Percentiles rank a stretch among this genome's conserved stretches.
These are phyloP conservation scores for Sinodicranocentrus sp. DNA, from an alignment of 2,888 invertebrate species.

Conservation along the genomic window DNA sequence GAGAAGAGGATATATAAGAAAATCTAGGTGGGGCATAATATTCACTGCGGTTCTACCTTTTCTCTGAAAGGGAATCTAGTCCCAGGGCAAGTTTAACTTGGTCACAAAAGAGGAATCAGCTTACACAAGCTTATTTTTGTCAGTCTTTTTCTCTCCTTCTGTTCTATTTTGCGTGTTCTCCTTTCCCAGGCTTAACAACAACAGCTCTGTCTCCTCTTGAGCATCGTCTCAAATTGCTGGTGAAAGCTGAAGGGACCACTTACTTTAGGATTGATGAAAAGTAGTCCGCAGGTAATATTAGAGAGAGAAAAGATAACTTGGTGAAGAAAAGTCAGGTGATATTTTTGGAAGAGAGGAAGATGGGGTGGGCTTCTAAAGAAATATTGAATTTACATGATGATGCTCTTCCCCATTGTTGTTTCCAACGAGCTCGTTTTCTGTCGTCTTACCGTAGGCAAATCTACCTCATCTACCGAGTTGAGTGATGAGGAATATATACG, in stretches of 20 bases:
- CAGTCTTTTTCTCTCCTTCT: slow-evolving; percentile 5
- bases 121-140: slow-evolving; percentile 55
- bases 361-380: neutral
- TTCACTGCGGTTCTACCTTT: too few relatives aligned
- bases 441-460: neutral
- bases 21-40: too few relatives aligned
- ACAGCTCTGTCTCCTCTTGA: neutral
- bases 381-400: slow-evolving; percentile 43
- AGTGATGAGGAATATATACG: neutral
- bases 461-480: too few relatives aligned
- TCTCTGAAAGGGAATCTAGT: slow-evolving; percentile 25
- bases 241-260: slow-evolving; percentile 35
- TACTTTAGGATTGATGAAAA: slow-evolving; percentile 39
- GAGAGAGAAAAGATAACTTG: slow-evolving; percentile 44
- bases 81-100: slow-evolving; percentile 50
- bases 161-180: neutral
- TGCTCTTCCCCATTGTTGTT: neutral
- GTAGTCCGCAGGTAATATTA: slow-evolving; percentile 42
- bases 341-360: neutral
- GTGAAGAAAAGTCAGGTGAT: slow-evolving; percentile 11
- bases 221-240: slow-evolving; percentile 37
- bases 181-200: neutral
- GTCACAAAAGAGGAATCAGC: slow-evolving; percentile 63
- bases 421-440: neutral
- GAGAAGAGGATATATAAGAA: too few relatives aligned